Evolutionary conservation across 2,113 vertebrate species (phyloP).

Genomic region (Pampusana beccarii): DNA sequence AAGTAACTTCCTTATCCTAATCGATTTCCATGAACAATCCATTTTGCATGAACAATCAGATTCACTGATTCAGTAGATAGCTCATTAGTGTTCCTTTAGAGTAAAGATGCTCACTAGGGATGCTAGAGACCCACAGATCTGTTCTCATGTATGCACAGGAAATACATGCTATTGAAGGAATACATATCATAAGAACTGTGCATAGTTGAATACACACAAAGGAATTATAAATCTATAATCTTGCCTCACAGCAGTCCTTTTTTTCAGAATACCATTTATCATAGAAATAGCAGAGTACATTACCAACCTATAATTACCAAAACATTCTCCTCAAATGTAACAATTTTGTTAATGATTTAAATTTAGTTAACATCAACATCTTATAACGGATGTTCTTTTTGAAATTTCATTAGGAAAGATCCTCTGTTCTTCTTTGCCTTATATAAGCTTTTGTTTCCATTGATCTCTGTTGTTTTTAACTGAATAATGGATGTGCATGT

Average conservation of each 20-base stretch:
- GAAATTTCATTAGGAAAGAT: not conserved
- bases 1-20: constrained; percentile 35
- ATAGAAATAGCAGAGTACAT: not conserved
- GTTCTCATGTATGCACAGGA: not conserved
- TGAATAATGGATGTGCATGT: not conserved
- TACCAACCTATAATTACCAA: not conserved
- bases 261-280: constrained; percentile 3
- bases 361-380: not conserved
- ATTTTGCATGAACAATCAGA: constrained; percentile 56
- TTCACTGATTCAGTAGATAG: constrained; percentile 46
- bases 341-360: not conserved
- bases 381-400: not conserved
- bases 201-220: not conserved
- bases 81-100: constrained; percentile 47
- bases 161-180: constrained; percentile 37
- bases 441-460: not conserved
- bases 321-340: not conserved
- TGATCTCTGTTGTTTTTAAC: not conserved
- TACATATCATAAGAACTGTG: not conserved
- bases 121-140: not conserved
- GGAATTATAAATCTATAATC: not conserved
- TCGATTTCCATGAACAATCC: constrained; percentile 48
- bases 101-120: constrained; percentile 1
- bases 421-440: not conserved
- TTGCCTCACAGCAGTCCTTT: not conserved